Base-by-base conservation (phyloP, 2,888 invertebrate species). In the Zhuqinia jingwanae region DNA sequence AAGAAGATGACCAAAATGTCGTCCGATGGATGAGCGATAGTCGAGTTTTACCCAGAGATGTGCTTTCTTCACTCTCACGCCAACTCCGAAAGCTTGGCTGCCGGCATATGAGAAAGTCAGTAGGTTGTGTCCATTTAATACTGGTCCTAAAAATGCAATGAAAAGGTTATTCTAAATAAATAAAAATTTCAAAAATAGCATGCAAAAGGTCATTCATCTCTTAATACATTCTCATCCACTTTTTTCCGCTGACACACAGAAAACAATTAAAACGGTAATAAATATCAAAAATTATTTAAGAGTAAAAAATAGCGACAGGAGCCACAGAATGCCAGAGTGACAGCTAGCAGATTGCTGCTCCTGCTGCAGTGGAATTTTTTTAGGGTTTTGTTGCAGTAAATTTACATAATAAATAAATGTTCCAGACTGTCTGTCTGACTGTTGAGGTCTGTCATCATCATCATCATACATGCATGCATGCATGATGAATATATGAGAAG, bases 91-190 rank as follows among this genome's bases (percentile, higher is more conserved):
- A 93, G 93, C 85, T 92, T 93, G 80, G 93, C 93, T 90, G 92
- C 93, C 77, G 89, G 95, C 95, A 92, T 96, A 95, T 82, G 96
- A 95, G 93, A 97, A 97, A 93, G 97, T 97, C 91, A 97, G 94
- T 91, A 97, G 93, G 85, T 96, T 95, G 93, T 97, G 97, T 77
- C 96, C 96, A 92, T 97, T 97, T 91, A 97, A 94, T 92, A 95
- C 95, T 91, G 95, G 95, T 91, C 97, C 97, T 97, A 30, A 65
- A 30, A 20, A 2, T 36, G 2, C 10, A 70, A 42, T 5, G 17
- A 17, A 36, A 30, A 36, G 30, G 17, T 36, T 36, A 8, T 58
- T 58, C 25, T 58, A 58, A 58, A 58, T 22, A 22, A 10, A 25
- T 22, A 53, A 53, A 53, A n/a, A n/a, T n/a, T n/a, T n/a, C n/a